Evolutionary conservation across 2,888 invertebrate genomes (phyloP).

Genomic region (Caenorhabditis sp.): DNA sequence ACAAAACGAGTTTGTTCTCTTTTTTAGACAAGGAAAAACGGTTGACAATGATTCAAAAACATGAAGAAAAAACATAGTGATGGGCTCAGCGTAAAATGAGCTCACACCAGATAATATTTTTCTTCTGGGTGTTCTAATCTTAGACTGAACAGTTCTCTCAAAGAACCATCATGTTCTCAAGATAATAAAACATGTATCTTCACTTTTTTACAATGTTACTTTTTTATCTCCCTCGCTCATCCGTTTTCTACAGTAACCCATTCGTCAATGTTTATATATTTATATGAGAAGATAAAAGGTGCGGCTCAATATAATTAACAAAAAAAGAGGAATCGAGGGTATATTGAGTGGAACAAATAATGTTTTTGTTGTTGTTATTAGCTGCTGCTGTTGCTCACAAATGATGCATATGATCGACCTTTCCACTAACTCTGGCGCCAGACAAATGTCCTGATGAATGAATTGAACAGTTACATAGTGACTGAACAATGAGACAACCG

Average conservation of each 20-base stretch:
- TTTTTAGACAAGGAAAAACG: no score
- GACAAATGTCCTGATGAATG: not conserved
- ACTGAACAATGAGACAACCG: no score
- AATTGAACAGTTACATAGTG: no score
- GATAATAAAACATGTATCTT: no score
- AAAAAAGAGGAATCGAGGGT: not conserved
- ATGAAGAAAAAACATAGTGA: not conserved
- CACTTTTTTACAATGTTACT: no score
- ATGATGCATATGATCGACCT: conserved; percentile 1
- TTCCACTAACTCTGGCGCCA: not conserved
- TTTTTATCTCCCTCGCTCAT: no score
- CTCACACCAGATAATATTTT: no score
- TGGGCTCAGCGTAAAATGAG: no score
- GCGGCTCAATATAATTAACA: not conserved
- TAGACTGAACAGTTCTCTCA: no score
- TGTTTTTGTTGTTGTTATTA: not conserved
- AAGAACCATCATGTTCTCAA: no score
- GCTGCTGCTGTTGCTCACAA: not conserved
- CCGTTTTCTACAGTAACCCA: not conserved
- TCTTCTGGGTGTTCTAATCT: no score
- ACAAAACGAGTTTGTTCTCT: no score
- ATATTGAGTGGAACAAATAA: not conserved
- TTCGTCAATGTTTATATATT: not conserved
- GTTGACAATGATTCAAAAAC: not conserved
- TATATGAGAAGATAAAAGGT: not conserved